Base-by-base conservation (phyloP, 2,888 invertebrate species). In the Matsumyia berberina region DNA sequence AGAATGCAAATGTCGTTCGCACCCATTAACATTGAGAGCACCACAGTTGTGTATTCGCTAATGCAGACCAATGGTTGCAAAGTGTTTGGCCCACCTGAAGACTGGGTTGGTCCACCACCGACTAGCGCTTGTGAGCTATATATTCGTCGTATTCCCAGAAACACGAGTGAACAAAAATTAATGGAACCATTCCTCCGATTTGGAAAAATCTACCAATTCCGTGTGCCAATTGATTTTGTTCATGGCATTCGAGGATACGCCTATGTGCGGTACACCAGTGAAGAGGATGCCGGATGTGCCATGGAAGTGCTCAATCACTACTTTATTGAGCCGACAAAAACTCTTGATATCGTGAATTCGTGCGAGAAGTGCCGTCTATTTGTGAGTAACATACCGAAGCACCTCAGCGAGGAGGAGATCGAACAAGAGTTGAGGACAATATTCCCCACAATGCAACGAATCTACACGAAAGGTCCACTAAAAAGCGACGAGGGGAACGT, bases 121-220 rank as follows among this genome's bases (percentile, higher is more conserved):
- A 81, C 87, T 2, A 88, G 87, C 49, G 85, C 86, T 0, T 89
- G 89, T 49, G 90, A 90, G 55, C 31, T 90, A 1, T 89, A 88
- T 76, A 88, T 90, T 3, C 88, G 88, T 0, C 87, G 87, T 12
- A 88, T 90, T 9, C 89, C 90, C 4, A 87, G 87, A 12, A 77
- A 87, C 37, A 51, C 89, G 4, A 79, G 86, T 33, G 89, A 89
- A 60, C 73, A 87, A 1, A 86, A 86, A 7, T 78, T 90, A 0
- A 19, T 90, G 4, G 80, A 87, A 2, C 88, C 88, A 7, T 89
- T 90, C 74, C 57, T 88, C 9, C 87, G 89, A 4, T 90, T 89
- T 66, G 90, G 90, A 0, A 76, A 81, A 12, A 88, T 90, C n/a
- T 90, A 90, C 53, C 89, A 89, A 69, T 89, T 90, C 42, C 88